phyloP scores from a whole-genome alignment of 2,113 vertebrate genomes.

The Phylloscopus trochiloides region DNA sequence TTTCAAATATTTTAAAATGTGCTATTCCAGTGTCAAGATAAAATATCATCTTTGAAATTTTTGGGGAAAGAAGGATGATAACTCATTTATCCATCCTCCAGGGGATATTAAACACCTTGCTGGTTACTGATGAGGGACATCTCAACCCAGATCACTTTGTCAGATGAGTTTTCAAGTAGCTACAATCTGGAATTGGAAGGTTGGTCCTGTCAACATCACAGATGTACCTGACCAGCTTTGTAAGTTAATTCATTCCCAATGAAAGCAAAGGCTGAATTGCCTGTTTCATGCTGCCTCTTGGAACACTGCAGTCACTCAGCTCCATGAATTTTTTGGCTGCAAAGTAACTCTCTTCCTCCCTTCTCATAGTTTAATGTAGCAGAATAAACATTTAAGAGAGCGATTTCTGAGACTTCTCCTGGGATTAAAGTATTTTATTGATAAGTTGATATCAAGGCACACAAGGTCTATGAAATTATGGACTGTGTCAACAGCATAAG shows the following conservation, averaged over 20 bases:
- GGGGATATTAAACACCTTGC: background rate
- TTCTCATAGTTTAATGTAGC: background rate
- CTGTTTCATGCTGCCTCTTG: background rate
- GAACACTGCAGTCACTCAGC: background rate
- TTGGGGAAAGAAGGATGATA: background rate
- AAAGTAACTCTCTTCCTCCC: background rate
- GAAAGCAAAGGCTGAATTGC: background rate
- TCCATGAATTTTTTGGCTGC: background rate
- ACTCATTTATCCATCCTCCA: background rate
- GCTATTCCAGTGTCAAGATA: background rate
- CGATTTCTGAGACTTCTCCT: background rate
- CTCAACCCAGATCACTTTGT: background rate
- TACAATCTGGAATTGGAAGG: background rate
- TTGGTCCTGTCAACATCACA: background rate
- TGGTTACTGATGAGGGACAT: background rate
- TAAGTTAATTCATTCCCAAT: background rate
- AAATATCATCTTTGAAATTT: background rate
- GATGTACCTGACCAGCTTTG: background rate
- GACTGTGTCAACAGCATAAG: background rate
- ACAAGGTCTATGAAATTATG: background rate
- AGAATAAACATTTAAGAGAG: background rate
- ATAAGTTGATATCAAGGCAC: background rate
- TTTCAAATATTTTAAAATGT: background rate
- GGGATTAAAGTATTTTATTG: background rate
- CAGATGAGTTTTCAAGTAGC: background rate